Base-by-base conservation (phyloP, 2,888 invertebrate species). In the Drosophila prostipennis region DNA sequence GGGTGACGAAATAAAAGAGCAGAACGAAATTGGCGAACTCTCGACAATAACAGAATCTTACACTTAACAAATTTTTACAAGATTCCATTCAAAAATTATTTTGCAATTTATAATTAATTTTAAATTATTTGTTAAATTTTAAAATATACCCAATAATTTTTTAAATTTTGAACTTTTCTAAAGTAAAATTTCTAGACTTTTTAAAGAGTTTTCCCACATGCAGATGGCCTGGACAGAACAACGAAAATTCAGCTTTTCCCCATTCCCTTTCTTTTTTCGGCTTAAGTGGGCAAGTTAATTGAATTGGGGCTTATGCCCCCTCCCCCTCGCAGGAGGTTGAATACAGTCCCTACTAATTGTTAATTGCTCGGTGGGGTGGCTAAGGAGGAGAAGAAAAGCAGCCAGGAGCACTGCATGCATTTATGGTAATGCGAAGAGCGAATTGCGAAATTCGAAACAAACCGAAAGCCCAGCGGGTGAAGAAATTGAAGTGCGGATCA, bases 281-380 rank as follows among this genome's bases (percentile, higher is more conserved):
- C 54, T 71, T 73, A 71, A 71, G 64, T 71, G 73, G 29, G 74
- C 73, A 71, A 71, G 73, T 71, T 71, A 71, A 71, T 71, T 71
- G 71, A 71, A 71, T 71, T 71, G 63, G 57, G 29, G 46, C 67
- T 64, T 65, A 40, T 68, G 68, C n/a, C n/a, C n/a, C n/a, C n/a
- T n/a, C n/a, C n/a, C n/a, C n/a, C n/a, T n/a, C n/a, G n/a, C n/a
- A n/a, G n/a, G n/a, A n/a, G n/a, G n/a, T n/a, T n/a, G n/a, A 54
- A 36, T 51, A 45, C 68, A 70, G 73, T 63, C n/a, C 36, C 64
- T 54, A 55, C 73, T 71, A 71, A 71, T 71, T 71, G 70, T 72
- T 61, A 53, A 54, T 69, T 69, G 67, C 70, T 34, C 46, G 34
- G 53, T n/a, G 37, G 36, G 64, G 32, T 36, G 68, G 53, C 54